A percentile compares a stretch with the other conserved stretches of the same genome.
phyloP scores from a whole-genome alignment of 1,140 invertebrate species.

The Brachionus paranguensis region DNA sequence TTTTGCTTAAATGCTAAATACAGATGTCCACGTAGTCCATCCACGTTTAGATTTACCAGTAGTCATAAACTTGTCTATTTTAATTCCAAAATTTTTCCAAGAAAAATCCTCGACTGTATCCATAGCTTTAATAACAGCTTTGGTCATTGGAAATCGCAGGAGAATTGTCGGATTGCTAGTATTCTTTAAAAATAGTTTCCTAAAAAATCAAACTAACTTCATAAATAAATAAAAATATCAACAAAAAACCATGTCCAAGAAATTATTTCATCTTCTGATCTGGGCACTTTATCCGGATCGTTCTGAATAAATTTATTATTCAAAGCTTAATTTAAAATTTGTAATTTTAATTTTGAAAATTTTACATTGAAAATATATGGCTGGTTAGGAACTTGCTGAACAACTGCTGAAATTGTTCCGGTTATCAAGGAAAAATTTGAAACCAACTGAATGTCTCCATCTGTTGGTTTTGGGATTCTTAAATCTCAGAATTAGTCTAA shows the following conservation, averaged over 20 bases:
- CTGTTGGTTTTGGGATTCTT: conserved; percentile 42
- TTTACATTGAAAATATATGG: conserved; percentile 46
- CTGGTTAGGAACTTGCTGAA: conserved; percentile 48
- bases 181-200: conserved; percentile 5
- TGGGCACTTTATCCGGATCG: conserved; percentile 44
- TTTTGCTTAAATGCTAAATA: background rate
- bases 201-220: background rate
- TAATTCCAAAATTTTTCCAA: conserved; percentile 36
- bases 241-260: conserved; percentile 46
- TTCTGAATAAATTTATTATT: conserved; percentile 41
- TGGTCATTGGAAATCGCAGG: conserved; percentile 48
- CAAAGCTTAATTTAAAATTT: background rate
- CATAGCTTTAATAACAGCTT: conserved; percentile 42
- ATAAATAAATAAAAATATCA: background rate
- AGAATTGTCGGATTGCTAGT: conserved; percentile 18
- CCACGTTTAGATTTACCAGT: conserved; percentile 49
- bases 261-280: conserved; percentile 46
- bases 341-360: background rate
- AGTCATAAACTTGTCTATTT: conserved; percentile 45
- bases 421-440: conserved; percentile 45
- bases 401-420: conserved; percentile 43
- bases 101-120: conserved; percentile 45
- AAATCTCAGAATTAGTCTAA: background rate
- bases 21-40: conserved; percentile 50
- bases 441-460: conserved; percentile 45